Evolutionary conservation across 2,888 invertebrate species (phyloP), one percentile per base, ranked within the genome.

Genomic region (Ochlodes sylvanus): DNA sequence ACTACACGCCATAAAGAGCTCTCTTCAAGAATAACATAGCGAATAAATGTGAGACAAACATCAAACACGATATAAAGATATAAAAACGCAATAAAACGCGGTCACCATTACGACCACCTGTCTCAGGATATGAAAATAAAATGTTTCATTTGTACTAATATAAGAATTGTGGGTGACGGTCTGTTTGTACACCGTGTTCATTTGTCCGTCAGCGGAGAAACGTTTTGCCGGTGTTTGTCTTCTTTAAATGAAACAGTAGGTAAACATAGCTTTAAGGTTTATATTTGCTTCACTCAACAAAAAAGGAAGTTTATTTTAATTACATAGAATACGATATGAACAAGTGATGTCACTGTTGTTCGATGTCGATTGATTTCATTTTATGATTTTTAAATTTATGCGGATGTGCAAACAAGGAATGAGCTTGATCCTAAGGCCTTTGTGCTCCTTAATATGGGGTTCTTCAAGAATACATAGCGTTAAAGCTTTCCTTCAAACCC

Each of bases 41-140:
- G 63, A 69, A 71, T 72, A 71, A 72, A 69, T 42, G 61, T 41
- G 41, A 70, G 70, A 76, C 76, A 73, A 76, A 77, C 73, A 75
- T 77, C 74, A 79, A 77, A 74, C 69, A 69, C 66, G 65, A 73
- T 74, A 73, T 73, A 73, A 74, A 77, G 78, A 74, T 76, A 79
- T 81, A 78, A 77, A 76, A 77, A 68, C 68, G 76, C 71, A 73
- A 74, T 85, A 82, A 84, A 84, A 80, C 72, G 70, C 76, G 71
- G 55, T 70, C 72, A 66, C 71, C 72, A 69, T 74, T 72, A 72
- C 69, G 75, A 75, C 76, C 77, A 80, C 76, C 78, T 76, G 78
- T 75, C 72, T 69, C 70, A 27, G 66, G 62, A 70, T 74, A 75
- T 75, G 73, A 75, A 71, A 76, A 77, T 78, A 78, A 77, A 79